A percentile compares a stretch with the other conserved stretches of the same genome.
phyloP scores from a whole-genome alignment of 2,113 vertebrate species.

The Seriola aureovittata region DNA sequence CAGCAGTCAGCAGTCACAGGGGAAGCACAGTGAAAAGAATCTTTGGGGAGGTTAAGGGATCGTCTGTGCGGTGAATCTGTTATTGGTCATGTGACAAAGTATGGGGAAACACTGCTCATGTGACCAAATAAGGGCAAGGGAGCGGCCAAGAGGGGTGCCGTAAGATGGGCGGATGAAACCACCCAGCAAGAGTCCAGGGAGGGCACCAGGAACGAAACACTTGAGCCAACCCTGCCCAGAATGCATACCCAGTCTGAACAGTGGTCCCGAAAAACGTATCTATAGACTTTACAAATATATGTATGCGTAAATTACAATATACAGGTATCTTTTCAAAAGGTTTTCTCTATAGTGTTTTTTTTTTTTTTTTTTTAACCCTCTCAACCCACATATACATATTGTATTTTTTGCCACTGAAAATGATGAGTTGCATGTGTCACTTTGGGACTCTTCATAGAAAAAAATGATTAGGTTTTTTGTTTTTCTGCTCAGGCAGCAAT shows the following conservation, averaged over 20 bases:
- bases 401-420: conserved; percentile 74
- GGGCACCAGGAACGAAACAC: conserved; percentile 55
- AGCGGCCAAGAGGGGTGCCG: conserved; percentile 20
- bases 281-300: conserved; percentile 77
- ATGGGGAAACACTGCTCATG: conserved; percentile 54
- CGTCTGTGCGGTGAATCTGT: conserved; percentile 63
- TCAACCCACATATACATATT: conserved; percentile 66
- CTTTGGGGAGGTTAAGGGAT: conserved; percentile 57
- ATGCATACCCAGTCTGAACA: conserved; percentile 63
- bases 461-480: conserved; percentile 46
- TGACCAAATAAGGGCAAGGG: conserved; percentile 48
- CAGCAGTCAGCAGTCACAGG: conserved; percentile 50
- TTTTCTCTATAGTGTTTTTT: conserved; percentile 57
- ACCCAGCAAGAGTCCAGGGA: conserved; percentile 52
- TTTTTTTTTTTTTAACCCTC: conserved; percentile 67
- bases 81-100: conserved; percentile 63
- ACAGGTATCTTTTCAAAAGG: conserved; percentile 73
- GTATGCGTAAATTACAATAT: conserved; percentile 83
- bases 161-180: conserved; percentile 36
- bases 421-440: conserved; percentile 78
- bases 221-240: conserved; percentile 51
- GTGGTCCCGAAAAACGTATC: conserved; percentile 75
- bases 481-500: conserved; percentile 75
- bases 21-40: conserved; percentile 85
- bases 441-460: conserved; percentile 78